Percentiles rank a stretch among this genome's conserved stretches.
Evolutionary conservation across 2,888 invertebrate species (phyloP).

Genomic region (Meliscaeva auricollis): DNA sequence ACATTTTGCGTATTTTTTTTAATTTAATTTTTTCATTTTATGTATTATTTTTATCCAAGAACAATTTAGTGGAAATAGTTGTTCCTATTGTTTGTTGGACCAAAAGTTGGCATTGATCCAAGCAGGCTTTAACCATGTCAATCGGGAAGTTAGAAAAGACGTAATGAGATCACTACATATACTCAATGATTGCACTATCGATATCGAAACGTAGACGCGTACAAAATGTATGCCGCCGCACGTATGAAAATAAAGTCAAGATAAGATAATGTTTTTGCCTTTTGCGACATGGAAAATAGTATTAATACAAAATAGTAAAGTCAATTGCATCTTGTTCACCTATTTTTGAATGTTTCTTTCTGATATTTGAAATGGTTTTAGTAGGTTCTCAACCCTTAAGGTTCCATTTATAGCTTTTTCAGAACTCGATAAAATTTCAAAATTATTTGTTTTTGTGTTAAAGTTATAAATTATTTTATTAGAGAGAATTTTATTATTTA

Average conservation of each 20-base stretch:
- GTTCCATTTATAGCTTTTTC: not conserved
- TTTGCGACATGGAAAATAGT: not conserved
- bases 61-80: constrained; percentile 40
- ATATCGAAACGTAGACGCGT: not conserved
- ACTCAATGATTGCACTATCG: constrained; percentile 42
- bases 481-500: constrained; percentile 14
- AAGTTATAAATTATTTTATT: no score
- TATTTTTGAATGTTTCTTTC: no score
- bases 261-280: constrained; percentile 26
- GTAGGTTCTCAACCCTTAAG: no score
- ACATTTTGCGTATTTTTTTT: constrained; percentile 28
- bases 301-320: not conserved
- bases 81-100: constrained; percentile 50
- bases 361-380: no score
- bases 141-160: constrained; percentile 16
- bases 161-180: constrained; percentile 62
- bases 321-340: not conserved
- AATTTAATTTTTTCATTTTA: constrained; percentile 35
- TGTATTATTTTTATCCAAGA: constrained; percentile 65
- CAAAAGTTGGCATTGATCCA: constrained; percentile 55
- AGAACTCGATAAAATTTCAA: not conserved
- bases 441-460: no score
- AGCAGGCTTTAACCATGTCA: constrained; percentile 37
- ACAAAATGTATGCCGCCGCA: not conserved
- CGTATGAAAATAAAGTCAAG: constrained; percentile 19